Conservation (phyloP, 1,140 invertebrate species). For the Stenopsyche tienmushanensis region DNA sequence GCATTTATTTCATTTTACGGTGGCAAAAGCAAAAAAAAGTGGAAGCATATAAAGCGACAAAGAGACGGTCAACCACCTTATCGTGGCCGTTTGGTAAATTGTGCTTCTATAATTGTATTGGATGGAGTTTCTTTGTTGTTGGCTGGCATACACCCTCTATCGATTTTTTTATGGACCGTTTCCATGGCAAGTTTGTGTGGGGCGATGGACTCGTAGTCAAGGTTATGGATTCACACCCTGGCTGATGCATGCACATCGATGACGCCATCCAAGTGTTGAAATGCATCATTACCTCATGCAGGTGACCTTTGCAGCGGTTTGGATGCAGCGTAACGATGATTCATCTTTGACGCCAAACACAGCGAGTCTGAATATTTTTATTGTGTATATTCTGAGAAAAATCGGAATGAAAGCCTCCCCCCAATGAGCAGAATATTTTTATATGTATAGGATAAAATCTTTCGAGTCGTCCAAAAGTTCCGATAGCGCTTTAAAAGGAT, state of each 20-base stretch:
- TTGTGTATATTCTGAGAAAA: too few relatives aligned
- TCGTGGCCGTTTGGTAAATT: background rate
- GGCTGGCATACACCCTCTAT: background rate
- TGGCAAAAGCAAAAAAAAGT: background rate
- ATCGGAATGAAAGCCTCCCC: too few relatives aligned
- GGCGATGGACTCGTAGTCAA: background rate
- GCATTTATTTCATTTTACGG: too few relatives aligned
- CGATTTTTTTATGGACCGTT: conserved; percentile 19
- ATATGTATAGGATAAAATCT: too few relatives aligned
- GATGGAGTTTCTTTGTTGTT: conserved; percentile 10
- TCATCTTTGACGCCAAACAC: too few relatives aligned
- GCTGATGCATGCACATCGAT: background rate
- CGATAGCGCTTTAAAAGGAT: too few relatives aligned
- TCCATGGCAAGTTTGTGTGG: conserved; percentile 18
- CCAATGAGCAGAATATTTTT: too few relatives aligned
- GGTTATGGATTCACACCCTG: background rate
- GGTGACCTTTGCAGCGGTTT: too few relatives aligned
- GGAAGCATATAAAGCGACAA: background rate
- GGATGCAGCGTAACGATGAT: too few relatives aligned
- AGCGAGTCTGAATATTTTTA: too few relatives aligned
- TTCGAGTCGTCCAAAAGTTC: too few relatives aligned
- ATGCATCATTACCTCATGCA: background rate
- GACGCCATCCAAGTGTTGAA: background rate
- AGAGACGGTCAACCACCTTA: background rate
- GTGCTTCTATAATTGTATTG: background rate